Percentiles rank a stretch among this genome's conserved stretches.
phyloP scores from a whole-genome alignment of 2,888 invertebrate genomes.

The Lampropteryx suffumata region DNA sequence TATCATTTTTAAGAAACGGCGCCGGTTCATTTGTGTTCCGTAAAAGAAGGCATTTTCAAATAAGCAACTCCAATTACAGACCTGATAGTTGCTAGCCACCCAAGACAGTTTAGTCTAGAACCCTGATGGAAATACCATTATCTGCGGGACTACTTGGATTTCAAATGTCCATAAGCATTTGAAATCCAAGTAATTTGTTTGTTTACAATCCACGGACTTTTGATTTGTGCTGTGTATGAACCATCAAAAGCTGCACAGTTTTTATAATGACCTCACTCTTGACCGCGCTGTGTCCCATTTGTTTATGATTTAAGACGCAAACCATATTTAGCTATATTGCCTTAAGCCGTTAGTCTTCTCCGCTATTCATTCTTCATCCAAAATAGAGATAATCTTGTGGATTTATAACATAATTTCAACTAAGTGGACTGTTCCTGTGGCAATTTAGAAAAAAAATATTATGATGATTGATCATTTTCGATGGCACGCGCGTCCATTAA shows the following conservation, averaged over 20 bases:
- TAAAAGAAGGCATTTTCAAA: constrained; percentile 15
- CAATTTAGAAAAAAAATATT: constrained; percentile 44
- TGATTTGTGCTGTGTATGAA: constrained; percentile 51
- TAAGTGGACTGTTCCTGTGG: constrained; percentile 40
- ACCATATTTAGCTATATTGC: not conserved
- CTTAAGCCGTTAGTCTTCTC: constrained; percentile 13
- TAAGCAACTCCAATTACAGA: constrained; percentile 13
- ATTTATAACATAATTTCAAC: constrained; percentile 32
- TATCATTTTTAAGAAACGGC: not conserved
- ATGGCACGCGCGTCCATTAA: constrained; percentile 46
- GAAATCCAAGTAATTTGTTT: no score
- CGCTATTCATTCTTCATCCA: constrained; percentile 28
- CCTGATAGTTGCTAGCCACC: constrained; percentile 24
- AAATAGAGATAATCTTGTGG: constrained; percentile 25
- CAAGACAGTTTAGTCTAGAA: constrained; percentile 17
- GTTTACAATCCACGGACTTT: constrained; percentile 5
- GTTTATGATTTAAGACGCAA: no score
- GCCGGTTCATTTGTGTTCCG: not conserved
- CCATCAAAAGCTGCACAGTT: no score
- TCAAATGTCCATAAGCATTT: no score
- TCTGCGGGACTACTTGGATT: no score
- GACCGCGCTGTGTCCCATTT: no score
- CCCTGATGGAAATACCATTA: no score
- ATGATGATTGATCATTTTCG: constrained; percentile 37
- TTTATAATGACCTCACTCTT: no score